phyloP scores from a whole-genome alignment of 2,113 vertebrate species.

The Hepsetus odoe region DNA sequence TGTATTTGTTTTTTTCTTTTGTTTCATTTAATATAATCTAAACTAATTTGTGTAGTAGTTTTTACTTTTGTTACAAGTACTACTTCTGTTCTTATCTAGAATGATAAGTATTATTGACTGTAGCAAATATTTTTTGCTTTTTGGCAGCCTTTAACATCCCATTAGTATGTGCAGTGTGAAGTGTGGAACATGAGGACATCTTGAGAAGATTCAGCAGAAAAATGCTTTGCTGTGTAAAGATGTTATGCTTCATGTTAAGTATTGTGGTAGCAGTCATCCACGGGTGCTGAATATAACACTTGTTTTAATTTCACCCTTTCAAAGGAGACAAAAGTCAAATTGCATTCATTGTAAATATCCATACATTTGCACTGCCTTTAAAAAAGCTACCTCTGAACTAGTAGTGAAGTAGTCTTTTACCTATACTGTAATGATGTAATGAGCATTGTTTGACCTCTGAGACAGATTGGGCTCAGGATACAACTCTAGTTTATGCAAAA shows the following conservation, averaged over 20 bases:
- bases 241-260: neutral
- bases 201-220: neutral
- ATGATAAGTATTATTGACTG: neutral
- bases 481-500: neutral
- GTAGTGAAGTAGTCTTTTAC: slow-evolving; percentile 37
- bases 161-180: slow-evolving; percentile 5
- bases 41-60: neutral
- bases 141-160: slow-evolving; percentile 2
- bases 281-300: neutral
- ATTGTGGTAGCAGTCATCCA: neutral
- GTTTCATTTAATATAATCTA: slow-evolving; percentile 1
- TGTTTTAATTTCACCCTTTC: neutral
- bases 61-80: slow-evolving; percentile 19
- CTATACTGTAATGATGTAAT: neutral
- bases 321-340: neutral
- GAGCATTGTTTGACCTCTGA: slow-evolving; percentile 1
- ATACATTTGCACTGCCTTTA: slow-evolving; percentile 47
- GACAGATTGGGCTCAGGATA: neutral
- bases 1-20: neutral
- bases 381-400: slow-evolving; percentile 56
- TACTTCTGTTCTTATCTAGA: neutral
- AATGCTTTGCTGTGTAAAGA: neutral
- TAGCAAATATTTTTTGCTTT: neutral
- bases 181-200: neutral
- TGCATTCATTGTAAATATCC: slow-evolving; percentile 18